Evolutionary conservation across 2,888 invertebrate genomes (phyloP).

Genomic region (Perdita meconis): DNA sequence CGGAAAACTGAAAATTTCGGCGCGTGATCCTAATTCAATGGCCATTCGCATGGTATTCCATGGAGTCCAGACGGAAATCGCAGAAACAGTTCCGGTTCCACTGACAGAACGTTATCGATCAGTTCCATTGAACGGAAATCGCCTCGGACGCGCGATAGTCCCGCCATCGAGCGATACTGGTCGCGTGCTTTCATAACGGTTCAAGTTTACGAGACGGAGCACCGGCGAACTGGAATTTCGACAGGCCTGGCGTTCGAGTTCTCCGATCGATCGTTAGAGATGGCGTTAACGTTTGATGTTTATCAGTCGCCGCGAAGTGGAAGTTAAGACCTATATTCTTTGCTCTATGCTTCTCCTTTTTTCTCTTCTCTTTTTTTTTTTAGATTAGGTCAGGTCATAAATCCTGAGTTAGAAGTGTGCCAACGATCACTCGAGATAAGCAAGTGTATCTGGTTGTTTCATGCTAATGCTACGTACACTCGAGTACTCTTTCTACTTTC

Average conservation of each 20-base stretch:
- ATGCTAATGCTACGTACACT: not conserved
- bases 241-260: not conserved
- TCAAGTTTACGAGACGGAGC: not conserved
- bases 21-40: too few species aligned
- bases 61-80: not conserved
- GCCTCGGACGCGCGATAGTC: not conserved
- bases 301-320: not conserved
- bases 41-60: too few species aligned
- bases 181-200: slow-evolving; percentile 2
- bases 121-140: slow-evolving; percentile 10
- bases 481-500: not conserved
- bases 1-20: too few species aligned
- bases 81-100: not conserved
- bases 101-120: not conserved
- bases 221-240: slow-evolving; percentile 2
- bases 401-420: not conserved
- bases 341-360: not conserved
- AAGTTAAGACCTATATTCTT: not conserved
- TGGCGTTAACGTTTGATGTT: not conserved
- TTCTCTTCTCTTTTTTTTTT: too few species aligned
- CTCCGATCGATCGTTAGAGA: not conserved
- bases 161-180: not conserved
- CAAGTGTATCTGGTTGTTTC: not conserved
- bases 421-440: not conserved
- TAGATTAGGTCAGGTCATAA: not conserved